Evolutionary conservation across 2,113 vertebrate genomes (phyloP), one percentile per base, ranked within the genome.

Genomic region (Heteronetta atricapilla): DNA sequence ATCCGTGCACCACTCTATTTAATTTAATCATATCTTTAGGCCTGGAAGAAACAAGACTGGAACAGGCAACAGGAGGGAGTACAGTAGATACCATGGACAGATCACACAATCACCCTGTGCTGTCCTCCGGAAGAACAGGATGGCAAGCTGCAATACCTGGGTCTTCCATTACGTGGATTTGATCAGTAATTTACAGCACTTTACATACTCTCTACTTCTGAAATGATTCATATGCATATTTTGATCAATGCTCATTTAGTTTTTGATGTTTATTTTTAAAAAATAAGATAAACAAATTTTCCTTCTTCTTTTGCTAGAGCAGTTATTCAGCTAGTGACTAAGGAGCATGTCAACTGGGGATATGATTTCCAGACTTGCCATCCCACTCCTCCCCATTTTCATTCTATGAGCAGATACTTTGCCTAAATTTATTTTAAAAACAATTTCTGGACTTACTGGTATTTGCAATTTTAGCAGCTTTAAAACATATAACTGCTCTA

Each of bases 21-120:
- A 62, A 58, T 12, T 15, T 3, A 52, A 48, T 23, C 13, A 6
- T 0, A 3, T 22, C 33, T 44, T 70, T 5, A 31, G 17, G 59
- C 46, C 52, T 33, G 28, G 23, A 69, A 67, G 62, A 58, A 50
- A 22, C 5, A 8, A 8, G 53, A 19, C 3, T 5, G 6, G 40
- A 58, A 12, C 7, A 55, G 13, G 20, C 22, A 21, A 20, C 1
- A 31, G 40, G 8, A 4, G 16, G 46, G 13, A 23, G 18, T 0
- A 1, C 5, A 74, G 58, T 12, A 7, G 12, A 73, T 66, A 91
- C 70, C 75, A 74, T 6, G 52, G 72, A 86, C 76, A 94, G 87
- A 67, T 66, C 75, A 36, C 36, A 5, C 23, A 46, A 36, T 6
- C 23, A 2, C 18, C 3, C 14, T 0, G 19, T 66, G 0, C 19